Conservation (phyloP, 2,888 invertebrate genomes). For the Coenonympha arcania region DNA sequence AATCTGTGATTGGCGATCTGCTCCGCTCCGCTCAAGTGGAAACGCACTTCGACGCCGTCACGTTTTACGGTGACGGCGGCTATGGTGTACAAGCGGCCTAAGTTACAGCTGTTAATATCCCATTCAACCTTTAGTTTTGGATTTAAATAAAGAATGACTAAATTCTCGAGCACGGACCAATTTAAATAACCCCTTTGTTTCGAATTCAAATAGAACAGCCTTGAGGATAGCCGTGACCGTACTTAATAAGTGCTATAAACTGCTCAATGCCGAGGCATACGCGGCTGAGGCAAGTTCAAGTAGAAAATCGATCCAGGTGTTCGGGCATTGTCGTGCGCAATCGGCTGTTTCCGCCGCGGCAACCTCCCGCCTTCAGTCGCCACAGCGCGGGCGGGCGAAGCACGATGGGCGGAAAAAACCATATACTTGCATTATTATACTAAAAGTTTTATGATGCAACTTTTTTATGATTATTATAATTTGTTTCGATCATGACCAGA, state of each 20-base stretch:
- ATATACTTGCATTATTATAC: too few species aligned
- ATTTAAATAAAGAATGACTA: conserved; percentile 10
- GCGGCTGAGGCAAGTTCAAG: conserved; percentile 50
- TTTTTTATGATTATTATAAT: not conserved
- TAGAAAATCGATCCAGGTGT: conserved; percentile 53
- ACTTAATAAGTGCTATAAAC: conserved; percentile 36
- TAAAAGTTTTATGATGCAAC: too few species aligned
- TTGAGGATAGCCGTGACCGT: conserved; percentile 40
- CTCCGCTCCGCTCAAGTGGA: too few species aligned
- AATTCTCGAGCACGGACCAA: conserved; percentile 7
- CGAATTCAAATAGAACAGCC: conserved; percentile 27
- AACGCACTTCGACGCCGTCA: too few species aligned
- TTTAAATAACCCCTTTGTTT: conserved; percentile 22
- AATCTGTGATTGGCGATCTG: too few species aligned
- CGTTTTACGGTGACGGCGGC: too few species aligned
- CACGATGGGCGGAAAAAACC: not conserved
- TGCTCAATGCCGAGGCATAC: conserved; percentile 38
- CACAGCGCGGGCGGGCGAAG: too few species aligned
- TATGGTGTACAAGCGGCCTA: too few species aligned
- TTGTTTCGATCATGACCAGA: not conserved
- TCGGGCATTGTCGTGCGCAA: conserved; percentile 37
- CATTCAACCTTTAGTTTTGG: conserved; percentile 2
- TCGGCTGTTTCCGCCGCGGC: conserved; percentile 31
- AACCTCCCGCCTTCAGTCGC: too few species aligned
- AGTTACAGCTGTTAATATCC: too few species aligned